Percentiles rank a stretch among this genome's conserved stretches.
Evolutionary conservation across 2,888 invertebrate genomes (phyloP).

Genomic region (Pollenia angustigena): DNA sequence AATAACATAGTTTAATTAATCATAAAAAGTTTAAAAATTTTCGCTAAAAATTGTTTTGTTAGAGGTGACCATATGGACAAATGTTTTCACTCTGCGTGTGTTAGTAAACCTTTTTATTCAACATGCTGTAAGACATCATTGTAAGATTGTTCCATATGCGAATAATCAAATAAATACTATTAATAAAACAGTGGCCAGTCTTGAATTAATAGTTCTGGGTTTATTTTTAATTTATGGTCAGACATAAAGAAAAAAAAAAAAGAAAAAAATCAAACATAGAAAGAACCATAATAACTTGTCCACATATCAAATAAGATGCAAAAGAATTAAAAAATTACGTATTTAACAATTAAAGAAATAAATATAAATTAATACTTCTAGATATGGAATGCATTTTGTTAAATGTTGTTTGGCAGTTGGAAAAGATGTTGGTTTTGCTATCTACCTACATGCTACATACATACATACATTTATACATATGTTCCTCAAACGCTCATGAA

Average conservation of each 20-base stretch:
- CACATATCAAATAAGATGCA: conserved; percentile 63
- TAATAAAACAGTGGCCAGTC: conserved; percentile 33
- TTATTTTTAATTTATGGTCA: conserved; percentile 30
- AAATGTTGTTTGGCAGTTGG: conserved; percentile 58
- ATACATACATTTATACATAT: conserved; percentile 12
- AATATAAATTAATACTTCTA: conserved; percentile 58
- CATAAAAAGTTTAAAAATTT: not conserved
- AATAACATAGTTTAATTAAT: too few species aligned
- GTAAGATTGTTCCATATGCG: conserved; percentile 12
- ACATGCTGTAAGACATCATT: too few species aligned
- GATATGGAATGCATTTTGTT: conserved; percentile 68
- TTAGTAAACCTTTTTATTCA: too few species aligned
- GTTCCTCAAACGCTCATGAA: conserved; percentile 27
- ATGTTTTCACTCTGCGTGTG: too few species aligned
- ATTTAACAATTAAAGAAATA: conserved; percentile 27
- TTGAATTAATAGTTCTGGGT: conserved; percentile 28
- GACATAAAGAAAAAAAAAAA: not conserved
- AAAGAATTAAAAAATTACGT: conserved; percentile 35
- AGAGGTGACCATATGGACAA: too few species aligned
- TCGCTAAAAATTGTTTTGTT: too few species aligned
- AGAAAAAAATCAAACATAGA: not conserved
- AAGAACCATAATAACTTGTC: conserved; percentile 60
- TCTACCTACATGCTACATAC: conserved; percentile 42
- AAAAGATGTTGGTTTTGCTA: conserved; percentile 49
- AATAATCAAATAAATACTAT: conserved; percentile 5